Evolutionary conservation across 2,888 invertebrate genomes (phyloP), one percentile per base, ranked within the genome.

Genomic region (Noctua janthe): DNA sequence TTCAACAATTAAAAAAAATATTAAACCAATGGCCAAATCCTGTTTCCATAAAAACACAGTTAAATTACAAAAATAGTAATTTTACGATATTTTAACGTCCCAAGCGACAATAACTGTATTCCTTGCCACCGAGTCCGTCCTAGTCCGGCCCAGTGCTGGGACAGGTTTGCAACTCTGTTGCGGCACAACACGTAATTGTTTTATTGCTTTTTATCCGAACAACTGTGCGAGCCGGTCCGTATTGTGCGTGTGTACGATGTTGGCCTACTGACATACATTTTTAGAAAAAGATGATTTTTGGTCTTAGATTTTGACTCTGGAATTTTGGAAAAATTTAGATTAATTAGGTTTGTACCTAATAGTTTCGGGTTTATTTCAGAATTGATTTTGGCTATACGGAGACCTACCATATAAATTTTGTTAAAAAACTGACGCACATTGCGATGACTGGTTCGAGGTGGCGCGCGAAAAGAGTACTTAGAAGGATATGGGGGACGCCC

Each of bases 121-220:
- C 75, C 47, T 70, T 43, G 64, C 51, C 78, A 74, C 85, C 75
- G 81, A 15, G 23, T 49, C 43, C 69, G 47, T 47, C 75, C 54
- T 54, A 94, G 91, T 94, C 49, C 94, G 92, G 85, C 92, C 93
- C 94, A 84, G 90, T 51, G 43, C n/a, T 35, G 54, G 77, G 85
- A 93, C 95, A 56, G 94, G 95, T 94, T 95, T 90, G 95, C 95
- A 95, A 95, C 94, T 90, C 88, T 93, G 95, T 95, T 94, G 95
- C 95, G 80, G 75, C 80, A 73, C 87, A 35, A 89, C 86, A 87
- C 87, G 87, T 92, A 93, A 93, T 93, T 93, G 92, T 94, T 94
- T 93, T 93, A 91, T 92, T 93, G 81, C 80, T 80, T 93, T 95
- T 95, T 94, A 90, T 87, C 78, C 85, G 82, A 76, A 85, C 90